phyloP scores from a whole-genome alignment of 2,888 invertebrate species.

The Boloria euphrosyne region DNA sequence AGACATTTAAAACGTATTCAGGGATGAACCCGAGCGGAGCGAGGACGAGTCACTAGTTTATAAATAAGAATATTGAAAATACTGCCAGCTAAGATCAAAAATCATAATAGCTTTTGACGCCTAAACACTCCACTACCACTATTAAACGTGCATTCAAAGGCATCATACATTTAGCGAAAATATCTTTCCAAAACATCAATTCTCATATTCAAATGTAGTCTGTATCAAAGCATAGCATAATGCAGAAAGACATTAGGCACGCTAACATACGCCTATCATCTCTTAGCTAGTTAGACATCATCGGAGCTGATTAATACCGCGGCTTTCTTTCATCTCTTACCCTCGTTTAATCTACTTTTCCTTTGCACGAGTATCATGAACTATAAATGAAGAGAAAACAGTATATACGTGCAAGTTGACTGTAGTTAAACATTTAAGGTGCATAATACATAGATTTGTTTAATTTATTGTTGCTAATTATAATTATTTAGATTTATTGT shows the following conservation, averaged over 20 bases:
- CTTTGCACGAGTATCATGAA: constrained; percentile 8
- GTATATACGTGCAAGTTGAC: neutral
- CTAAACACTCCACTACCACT: neutral
- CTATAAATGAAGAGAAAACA: constrained; percentile 8
- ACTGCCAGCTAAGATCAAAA: too few species aligned
- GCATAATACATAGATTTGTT: neutral
- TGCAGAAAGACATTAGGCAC: constrained; percentile 37
- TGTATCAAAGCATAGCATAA: constrained; percentile 28
- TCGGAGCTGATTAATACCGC: constrained; percentile 34
- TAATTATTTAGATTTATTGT: too few species aligned
- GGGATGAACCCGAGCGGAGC: too few species aligned
- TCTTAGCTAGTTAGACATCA: constrained; percentile 29
- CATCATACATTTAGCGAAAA: constrained; percentile 27
- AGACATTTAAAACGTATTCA: too few species aligned
- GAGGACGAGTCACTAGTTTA: too few species aligned
- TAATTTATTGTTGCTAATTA: too few species aligned
- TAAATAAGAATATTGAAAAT: too few species aligned
- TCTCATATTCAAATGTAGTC: constrained; percentile 21
- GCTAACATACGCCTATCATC: constrained; percentile 30
- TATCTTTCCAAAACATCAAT: constrained; percentile 29
- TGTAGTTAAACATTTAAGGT: constrained; percentile 4
- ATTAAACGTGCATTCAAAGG: constrained; percentile 25
- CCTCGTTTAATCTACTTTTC: constrained; percentile 21
- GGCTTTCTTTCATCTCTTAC: constrained; percentile 34
- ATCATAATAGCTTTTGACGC: neutral